phyloP scores from a whole-genome alignment of 2,888 invertebrate species.

The Micropterix aruncella region DNA sequence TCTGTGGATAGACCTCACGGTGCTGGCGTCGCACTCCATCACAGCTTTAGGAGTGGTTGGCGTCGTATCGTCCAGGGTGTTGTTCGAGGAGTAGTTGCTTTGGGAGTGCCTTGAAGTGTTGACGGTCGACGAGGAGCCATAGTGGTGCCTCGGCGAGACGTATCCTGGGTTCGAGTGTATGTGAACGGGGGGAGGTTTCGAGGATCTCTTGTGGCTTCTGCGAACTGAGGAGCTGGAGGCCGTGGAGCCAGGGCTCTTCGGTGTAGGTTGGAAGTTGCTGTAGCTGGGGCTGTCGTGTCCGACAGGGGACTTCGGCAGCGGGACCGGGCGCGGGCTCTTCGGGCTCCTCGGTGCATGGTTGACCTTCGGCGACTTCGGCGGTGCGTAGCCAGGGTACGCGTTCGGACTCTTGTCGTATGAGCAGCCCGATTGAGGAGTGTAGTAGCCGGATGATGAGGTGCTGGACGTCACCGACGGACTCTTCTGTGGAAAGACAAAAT shows the following conservation, averaged over 20 bases:
- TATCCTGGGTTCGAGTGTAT: constrained; percentile 49
- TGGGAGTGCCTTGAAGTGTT: constrained; percentile 31
- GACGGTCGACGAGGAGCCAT: constrained; percentile 32
- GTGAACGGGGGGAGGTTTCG: constrained; percentile 38
- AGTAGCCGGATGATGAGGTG: constrained; percentile 40
- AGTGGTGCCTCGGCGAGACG: constrained; percentile 34
- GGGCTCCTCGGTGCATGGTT: constrained; percentile 39
- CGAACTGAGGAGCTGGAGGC: neutral
- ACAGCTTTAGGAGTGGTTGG: constrained; percentile 27
- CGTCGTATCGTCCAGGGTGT: constrained; percentile 32
- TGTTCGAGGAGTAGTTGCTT: constrained; percentile 31
- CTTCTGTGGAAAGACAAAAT: constrained; percentile 38
- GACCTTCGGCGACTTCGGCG: constrained; percentile 28
- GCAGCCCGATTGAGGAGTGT: constrained; percentile 38
- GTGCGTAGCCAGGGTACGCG: constrained; percentile 17
- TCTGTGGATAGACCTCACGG: constrained; percentile 27
- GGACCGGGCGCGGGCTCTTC: constrained; percentile 42
- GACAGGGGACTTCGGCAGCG: constrained; percentile 36
- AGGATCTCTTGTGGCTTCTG: constrained; percentile 31
- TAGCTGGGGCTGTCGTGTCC: constrained; percentile 25
- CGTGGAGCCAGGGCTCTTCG: neutral
- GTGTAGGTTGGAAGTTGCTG: neutral
- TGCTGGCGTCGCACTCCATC: constrained; percentile 33
- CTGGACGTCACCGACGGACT: constrained; percentile 37
- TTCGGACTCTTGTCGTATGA: constrained; percentile 21